Conservation (phyloP, 2,797 vertebrate genomes). For the Peromyscus melanophrys region DNA sequence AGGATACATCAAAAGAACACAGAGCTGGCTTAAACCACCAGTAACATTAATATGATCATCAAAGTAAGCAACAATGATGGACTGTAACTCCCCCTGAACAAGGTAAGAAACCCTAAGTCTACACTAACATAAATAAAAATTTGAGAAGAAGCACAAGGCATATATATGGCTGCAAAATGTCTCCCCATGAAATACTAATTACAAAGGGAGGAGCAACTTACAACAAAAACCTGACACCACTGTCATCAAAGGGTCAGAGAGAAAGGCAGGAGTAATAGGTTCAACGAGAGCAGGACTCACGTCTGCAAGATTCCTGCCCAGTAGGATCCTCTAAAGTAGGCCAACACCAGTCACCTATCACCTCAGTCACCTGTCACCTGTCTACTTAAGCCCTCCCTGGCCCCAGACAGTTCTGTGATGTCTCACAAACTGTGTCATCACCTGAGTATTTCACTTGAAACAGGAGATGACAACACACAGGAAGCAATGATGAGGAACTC, state of each 20-base stretch:
- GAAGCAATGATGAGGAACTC: background rate
- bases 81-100: background rate
- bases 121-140: background rate
- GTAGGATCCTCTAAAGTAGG: rapidly evolving
- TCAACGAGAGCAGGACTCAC: background rate
- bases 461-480: background rate
- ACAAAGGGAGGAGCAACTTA: background rate
- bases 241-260: background rate
- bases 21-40: background rate
- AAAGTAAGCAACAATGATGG: background rate
- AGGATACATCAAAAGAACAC: background rate
- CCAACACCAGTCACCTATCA: rapidly evolving
- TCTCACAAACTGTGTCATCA: background rate
- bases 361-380: background rate
- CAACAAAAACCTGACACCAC: background rate
- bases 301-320: background rate
- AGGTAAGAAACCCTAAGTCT: background rate
- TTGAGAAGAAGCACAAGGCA: background rate
- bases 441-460: background rate
- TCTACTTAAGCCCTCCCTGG: background rate
- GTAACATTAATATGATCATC: background rate
- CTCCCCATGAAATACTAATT: background rate
- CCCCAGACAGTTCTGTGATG: background rate
- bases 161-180: background rate
- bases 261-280: too few species aligned